A percentile compares a stretch with the other conserved stretches of the same genome.
phyloP scores from a whole-genome alignment of 2,888 invertebrate genomes.

The Noctua comes region DNA sequence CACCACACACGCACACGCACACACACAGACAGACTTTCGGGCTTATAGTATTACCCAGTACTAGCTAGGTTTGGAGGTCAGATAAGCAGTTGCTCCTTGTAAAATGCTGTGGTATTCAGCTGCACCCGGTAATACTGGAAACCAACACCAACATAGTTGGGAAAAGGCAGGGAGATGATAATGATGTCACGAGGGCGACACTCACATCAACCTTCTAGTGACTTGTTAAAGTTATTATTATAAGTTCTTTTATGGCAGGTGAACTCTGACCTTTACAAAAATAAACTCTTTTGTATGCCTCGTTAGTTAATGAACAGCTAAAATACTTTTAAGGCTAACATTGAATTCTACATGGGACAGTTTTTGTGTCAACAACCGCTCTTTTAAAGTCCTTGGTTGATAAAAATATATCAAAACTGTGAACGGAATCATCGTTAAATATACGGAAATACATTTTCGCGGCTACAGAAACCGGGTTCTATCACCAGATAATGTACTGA shows the following conservation, averaged over 20 bases:
- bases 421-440: too few relatives aligned
- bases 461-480: too few relatives aligned
- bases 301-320: not conserved
- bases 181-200: not conserved
- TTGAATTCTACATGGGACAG: not conserved
- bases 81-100: not conserved
- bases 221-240: too few relatives aligned
- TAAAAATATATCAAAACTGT: not conserved
- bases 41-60: too few relatives aligned
- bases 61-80: too few relatives aligned
- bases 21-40: too few relatives aligned
- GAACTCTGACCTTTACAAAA: conserved; percentile 27
- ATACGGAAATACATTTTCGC: too few relatives aligned
- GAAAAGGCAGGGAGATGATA: not conserved
- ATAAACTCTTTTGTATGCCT: conserved; percentile 1
- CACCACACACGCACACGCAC: too few relatives aligned
- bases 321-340: conserved; percentile 8
- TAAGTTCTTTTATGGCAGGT: too few relatives aligned
- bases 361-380: not conserved
- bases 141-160: not conserved
- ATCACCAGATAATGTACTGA: too few relatives aligned
- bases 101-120: not conserved
- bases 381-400: not conserved
- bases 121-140: not conserved
- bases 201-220: not conserved